Base-by-base conservation (phyloP, 2,888 invertebrate genomes). In the Busseola fusca region DNA sequence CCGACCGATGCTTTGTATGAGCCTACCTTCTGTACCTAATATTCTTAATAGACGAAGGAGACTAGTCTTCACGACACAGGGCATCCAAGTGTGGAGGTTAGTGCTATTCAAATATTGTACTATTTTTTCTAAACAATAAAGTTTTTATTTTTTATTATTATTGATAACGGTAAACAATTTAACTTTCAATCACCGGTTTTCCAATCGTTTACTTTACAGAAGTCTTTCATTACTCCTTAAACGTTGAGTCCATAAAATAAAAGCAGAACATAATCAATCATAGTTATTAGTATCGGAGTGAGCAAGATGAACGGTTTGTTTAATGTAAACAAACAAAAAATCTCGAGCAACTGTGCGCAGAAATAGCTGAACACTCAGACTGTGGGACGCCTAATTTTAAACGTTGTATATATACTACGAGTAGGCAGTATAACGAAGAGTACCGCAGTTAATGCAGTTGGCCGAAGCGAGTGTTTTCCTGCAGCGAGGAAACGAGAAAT, bases 311-410 rank as follows among this genome's bases (percentile, higher is more conserved):
- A 81, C 64, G 64, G 65, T 64, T 69, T 74, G 81, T 74, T 74
- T 69, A 34, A 58, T 37, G 30, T 72, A 72, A 81, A 78, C 58
- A 72, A 45, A 62, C 57, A 45, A 69, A 67, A 52, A 64, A 80
- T 70, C 34, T 64, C 25, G 54, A 67, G 66, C 57, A 27, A 60
- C 50, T 45, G 62, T 37, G 59, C 21, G 66, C 65, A 16, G 27
- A 74, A 77, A 82, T 81, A 74, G 42, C 50, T 52, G 73, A 54
- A 42, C 67, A 54, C 40, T 57, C 68, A 81, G 74, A 77, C 82
- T 54, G 65, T 64, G 58, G 10, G 84, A 74, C 81, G 81, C 84
- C 81, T 79, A 48, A 64, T 64, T 69, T 79, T 73, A 63, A 69
- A 66, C 68, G 50, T 58, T 75, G 30, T 10, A 59, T 48, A 45